Conservation (phyloP, 1,140 invertebrate genomes). For the Eufriesea mexicana region DNA sequence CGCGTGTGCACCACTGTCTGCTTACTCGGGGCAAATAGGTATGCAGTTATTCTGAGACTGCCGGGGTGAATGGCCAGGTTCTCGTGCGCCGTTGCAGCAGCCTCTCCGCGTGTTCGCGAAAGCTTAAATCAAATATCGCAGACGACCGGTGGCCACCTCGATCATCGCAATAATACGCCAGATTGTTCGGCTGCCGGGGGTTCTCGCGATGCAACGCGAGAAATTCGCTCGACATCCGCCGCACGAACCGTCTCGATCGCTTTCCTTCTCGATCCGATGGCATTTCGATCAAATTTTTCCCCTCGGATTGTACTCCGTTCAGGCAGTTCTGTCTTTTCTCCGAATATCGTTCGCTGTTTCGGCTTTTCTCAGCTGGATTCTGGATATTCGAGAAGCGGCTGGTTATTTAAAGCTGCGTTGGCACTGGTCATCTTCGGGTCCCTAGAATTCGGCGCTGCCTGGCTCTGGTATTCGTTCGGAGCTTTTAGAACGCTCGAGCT, state of each 20-base stretch:
- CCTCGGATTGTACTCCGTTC: no score
- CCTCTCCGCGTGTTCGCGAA: slow-evolving; percentile 46
- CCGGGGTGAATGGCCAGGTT: slow-evolving; percentile 75
- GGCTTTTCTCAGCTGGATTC: neutral
- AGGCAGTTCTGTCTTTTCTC: no score
- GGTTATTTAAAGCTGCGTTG: slow-evolving; percentile 2
- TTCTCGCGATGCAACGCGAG: slow-evolving; percentile 5
- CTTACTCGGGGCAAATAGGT: slow-evolving; percentile 71
- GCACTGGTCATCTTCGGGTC: neutral
- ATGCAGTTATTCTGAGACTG: slow-evolving; percentile 77
- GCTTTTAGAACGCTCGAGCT: neutral
- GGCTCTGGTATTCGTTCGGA: neutral
- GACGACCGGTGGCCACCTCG: slow-evolving; percentile 25
- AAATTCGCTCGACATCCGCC: neutral
- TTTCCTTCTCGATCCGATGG: neutral
- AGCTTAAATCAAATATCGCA: slow-evolving; percentile 67
- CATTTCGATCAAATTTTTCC: neutral
- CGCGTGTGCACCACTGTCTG: slow-evolving; percentile 68
- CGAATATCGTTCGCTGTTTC: neutral
- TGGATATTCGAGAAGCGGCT: neutral
- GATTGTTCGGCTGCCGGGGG: slow-evolving; percentile 42
- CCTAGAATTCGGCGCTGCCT: neutral
- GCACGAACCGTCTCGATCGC: neutral
- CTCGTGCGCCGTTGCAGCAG: slow-evolving; percentile 45
- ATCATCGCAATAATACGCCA: slow-evolving; percentile 54